Conservation (phyloP, 2,888 invertebrate species). For the Leucophora obtusa region DNA sequence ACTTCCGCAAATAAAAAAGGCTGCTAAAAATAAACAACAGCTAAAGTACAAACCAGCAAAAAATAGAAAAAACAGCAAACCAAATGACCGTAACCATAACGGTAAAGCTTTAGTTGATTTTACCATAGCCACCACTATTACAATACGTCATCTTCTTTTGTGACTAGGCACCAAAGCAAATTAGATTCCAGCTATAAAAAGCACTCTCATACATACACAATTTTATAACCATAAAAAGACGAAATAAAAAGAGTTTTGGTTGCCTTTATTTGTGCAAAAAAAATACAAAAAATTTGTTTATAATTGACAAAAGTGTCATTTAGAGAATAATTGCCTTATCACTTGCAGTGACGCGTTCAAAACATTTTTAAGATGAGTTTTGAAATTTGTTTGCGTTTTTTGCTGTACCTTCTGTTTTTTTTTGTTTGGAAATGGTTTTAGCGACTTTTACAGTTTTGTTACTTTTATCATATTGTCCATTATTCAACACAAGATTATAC, state of each 20-base stretch:
- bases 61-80: conserved; percentile 59
- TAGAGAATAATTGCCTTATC: conserved; percentile 74
- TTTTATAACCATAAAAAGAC: conserved; percentile 33
- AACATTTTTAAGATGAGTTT: conserved; percentile 72
- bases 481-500: too few relatives aligned
- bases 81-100: conserved; percentile 66
- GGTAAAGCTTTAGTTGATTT: conserved; percentile 61
- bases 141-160: conserved; percentile 65
- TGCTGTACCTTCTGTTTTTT: too few relatives aligned
- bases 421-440: too few relatives aligned
- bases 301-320: conserved; percentile 71
- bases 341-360: conserved; percentile 72
- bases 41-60: conserved; percentile 29
- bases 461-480: too few relatives aligned
- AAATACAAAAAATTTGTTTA: conserved; percentile 56
- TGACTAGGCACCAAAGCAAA: conserved; percentile 42
- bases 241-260: conserved; percentile 35
- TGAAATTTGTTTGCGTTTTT: neutral
- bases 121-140: conserved; percentile 68
- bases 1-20: conserved; percentile 67
- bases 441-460: too few relatives aligned
- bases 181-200: conserved; percentile 47
- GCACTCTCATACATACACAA: conserved; percentile 15
- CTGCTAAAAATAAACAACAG: conserved; percentile 58
- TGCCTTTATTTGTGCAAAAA: conserved; percentile 29